Percentiles rank a stretch among this genome's conserved stretches.
phyloP scores from a whole-genome alignment of 2,797 vertebrate species.

The Leucoraja ocellata region DNA sequence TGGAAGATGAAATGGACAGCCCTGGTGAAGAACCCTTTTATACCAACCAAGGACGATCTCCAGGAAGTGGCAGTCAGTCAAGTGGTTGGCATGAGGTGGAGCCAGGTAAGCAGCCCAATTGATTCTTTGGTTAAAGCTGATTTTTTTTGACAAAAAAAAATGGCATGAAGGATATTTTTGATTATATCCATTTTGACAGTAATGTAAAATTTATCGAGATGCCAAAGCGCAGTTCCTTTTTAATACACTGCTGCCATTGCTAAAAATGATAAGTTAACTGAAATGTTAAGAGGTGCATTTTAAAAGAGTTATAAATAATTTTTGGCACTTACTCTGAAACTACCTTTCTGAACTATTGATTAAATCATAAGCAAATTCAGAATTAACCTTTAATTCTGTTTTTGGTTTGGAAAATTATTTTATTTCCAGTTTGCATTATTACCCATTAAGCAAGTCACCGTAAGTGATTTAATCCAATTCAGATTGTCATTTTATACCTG shows the following conservation, averaged over 20 bases:
- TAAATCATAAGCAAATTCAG: constrained; percentile 5
- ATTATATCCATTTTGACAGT: neutral
- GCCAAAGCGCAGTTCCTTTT: neutral
- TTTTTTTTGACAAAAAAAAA: neutral
- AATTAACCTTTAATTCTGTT: neutral
- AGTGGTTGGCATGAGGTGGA: constrained; percentile 97
- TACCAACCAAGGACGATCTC: constrained; percentile 85
- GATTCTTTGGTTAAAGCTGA: neutral
- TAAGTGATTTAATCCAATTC: neutral
- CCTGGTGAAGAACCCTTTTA: constrained; percentile 93
- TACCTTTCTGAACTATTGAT: constrained; percentile 20
- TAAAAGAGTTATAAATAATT: constrained; percentile 24
- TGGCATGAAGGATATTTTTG: neutral
- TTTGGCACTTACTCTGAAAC: constrained; percentile 12
- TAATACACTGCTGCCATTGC: neutral
- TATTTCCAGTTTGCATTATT: neutral
- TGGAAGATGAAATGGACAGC: constrained; percentile 97
- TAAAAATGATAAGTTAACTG: constrained; percentile 26
- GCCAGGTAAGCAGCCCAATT: constrained; percentile 75
- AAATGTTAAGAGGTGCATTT: constrained; percentile 32
- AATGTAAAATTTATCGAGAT: constrained; percentile 5
- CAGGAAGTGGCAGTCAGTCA: constrained; percentile 85
- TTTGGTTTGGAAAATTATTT: constrained; percentile 30
- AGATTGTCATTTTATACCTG: neutral
- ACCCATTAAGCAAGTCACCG: neutral